phyloP scores from a whole-genome alignment of 2,888 invertebrate genomes.

The Melipona bicolor region DNA sequence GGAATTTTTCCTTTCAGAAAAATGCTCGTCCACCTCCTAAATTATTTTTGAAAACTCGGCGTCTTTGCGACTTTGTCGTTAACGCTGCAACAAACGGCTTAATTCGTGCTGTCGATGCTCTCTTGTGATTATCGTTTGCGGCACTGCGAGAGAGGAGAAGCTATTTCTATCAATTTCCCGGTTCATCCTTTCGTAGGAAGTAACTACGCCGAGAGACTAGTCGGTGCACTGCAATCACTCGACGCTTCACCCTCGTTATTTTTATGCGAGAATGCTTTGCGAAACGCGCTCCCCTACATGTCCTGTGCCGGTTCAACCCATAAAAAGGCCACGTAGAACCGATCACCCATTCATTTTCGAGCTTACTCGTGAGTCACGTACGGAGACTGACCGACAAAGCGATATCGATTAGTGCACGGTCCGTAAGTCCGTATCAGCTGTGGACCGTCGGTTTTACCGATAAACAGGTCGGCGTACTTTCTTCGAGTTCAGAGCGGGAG shows the following conservation, averaged over 20 bases:
- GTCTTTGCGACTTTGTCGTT: no score
- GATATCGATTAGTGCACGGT: constrained; percentile 58
- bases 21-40: no score
- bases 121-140: constrained; percentile 2
- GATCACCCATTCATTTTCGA: constrained; percentile 62
- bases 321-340: constrained; percentile 53
- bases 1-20: no score
- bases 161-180: constrained; percentile 16
- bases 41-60: no score
- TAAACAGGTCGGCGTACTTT: constrained; percentile 44
- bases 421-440: constrained; percentile 38
- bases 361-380: constrained; percentile 35
- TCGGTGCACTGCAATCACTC: constrained; percentile 22
- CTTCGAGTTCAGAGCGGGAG: background rate
- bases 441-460: constrained; percentile 33
- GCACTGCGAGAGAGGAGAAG: background rate
- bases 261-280: constrained; percentile 57
- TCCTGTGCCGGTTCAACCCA: constrained; percentile 12
- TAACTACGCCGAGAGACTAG: constrained; percentile 48
- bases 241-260: constrained; percentile 60
- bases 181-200: constrained; percentile 23
- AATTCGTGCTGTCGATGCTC: background rate
- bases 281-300: constrained; percentile 37
- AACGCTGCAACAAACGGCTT: background rate
- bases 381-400: constrained; percentile 47